Base-by-base conservation (phyloP, 2,797 vertebrate species). In the Taeniopygia guttata region DNA sequence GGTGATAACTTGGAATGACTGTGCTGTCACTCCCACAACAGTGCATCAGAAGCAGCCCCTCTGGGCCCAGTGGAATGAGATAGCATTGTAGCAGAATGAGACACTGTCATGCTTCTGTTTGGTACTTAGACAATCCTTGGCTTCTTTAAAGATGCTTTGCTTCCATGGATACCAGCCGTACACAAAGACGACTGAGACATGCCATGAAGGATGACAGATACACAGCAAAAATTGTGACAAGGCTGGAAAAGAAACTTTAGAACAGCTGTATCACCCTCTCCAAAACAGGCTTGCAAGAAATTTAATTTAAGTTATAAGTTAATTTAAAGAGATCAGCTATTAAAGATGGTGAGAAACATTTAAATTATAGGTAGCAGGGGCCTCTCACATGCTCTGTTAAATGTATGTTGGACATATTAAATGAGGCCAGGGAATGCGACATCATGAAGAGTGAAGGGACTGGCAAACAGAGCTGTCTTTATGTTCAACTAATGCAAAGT, bases 101-200 rank as follows among this genome's bases (percentile, higher is more conserved):
- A 10, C 9, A 15, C 4, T 15, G 1, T 10, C 1, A 3, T 48
- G 10, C 5, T 62, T 13, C 32, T 59, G 13, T 12, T 17, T 34
- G 7, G 19, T 46, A 36, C 40, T 51, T 40, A 68, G 43, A 11
- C 25, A 77, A 0, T 54, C 16, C 14, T 32, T 67, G 56, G 8
- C 32, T 80, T 60, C 55, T 68, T 55, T 73, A 66, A 63, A 75
- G n/a, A 58, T 9, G 13, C 3, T 38, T 16, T 54, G 9, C 38
- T 90, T 75, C n/a, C 29, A 29, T 8, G 29, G 11, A 12, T 77
- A 69, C 26, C 20, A 29, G 5, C 1, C 5, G 72, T 36, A 40
- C 19, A n/a, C 5, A 64, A 85, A 52, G 25, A 34, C 3, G 36
- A n/a, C 8, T 42, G 40, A 90, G 66, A 56, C 5, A 9, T 32